Conservation (phyloP, 2,888 invertebrate species). For the Lumbricus terrestris region DNA sequence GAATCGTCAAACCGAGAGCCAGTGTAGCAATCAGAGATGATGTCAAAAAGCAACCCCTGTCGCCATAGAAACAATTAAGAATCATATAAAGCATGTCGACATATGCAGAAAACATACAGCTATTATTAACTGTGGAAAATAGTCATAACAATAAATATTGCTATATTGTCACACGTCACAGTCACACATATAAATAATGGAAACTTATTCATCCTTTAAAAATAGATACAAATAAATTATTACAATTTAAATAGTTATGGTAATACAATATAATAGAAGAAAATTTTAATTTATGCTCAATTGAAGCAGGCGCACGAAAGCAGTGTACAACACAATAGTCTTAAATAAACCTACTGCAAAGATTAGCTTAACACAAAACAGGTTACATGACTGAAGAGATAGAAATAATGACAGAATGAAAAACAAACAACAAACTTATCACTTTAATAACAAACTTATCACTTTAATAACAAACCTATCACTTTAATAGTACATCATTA, state of each 20-base stretch:
- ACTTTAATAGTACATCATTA: neutral
- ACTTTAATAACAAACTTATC: no score
- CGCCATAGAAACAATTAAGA: neutral
- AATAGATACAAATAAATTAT: no score
- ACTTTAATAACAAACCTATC: no score
- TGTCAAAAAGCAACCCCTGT: slow-evolving; percentile 90
- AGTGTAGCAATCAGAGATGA: slow-evolving; percentile 85
- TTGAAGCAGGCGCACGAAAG: neutral
- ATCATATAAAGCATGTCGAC: neutral
- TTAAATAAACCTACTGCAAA: neutral
- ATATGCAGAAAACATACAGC: neutral
- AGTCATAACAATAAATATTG: no score
- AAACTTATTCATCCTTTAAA: no score
- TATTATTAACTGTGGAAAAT: neutral
- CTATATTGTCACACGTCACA: no score
- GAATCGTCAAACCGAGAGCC: slow-evolving; percentile 81
- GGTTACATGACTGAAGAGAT: neutral
- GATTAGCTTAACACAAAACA: neutral
- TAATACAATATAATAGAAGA: no score
- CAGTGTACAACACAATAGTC: neutral
- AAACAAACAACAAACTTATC: neutral
- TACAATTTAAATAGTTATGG: no score
- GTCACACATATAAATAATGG: no score
- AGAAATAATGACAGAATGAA: neutral
- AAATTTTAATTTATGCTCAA: no score